Base-by-base conservation (phyloP, 1,140 invertebrate species). In the Camponotus vicinus region DNA sequence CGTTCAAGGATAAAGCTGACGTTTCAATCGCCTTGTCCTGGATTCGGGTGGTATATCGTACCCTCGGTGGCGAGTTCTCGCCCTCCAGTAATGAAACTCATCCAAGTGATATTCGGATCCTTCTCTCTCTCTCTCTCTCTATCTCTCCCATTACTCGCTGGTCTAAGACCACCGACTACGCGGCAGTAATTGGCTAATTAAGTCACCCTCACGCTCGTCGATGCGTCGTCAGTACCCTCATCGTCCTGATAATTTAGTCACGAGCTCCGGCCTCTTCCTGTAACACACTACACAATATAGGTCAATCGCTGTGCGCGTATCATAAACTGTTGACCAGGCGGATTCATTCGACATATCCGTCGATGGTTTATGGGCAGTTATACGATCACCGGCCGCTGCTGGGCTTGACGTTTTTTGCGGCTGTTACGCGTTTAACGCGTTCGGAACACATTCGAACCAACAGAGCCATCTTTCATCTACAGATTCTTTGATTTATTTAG, bases 101-200 rank as follows among this genome's bases (percentile, higher is more conserved):
- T 55, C 21, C 34, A 32, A 7, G 7, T 34, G 71, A 71, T 42
- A 42, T 42, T 76, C 11, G 73, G 13, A 63, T 11, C 18, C 57
- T 34, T 21, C 1, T 4, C 37, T 45, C 5, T 55, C 21, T 40
- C 59, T 8, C 13, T 37, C 40, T 2, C 40, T 45, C 55, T n/a
- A n/a, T 13, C 37, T 2, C 7, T 27, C 15, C n/a, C 55, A 11
- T 45, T 42, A 1, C 8, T n/a, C 70, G 37, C 15, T 21, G 37
- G 2, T 42, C 40, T 63, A 61, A 73, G 79, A 83, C 55, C 40
- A n/a, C 55, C 27, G 15, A 52, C 55, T n/a, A 76, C 63, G 70
- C 79, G 66, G 57, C 55, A 59, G 75, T 89, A 91, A 91, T 91
- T 91, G 86, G 76, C 71, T 91, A 89, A 86, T 90, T 90, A 91